Evolutionary conservation across 2,797 vertebrate genomes (phyloP).

Genomic region (Emys orbicularis): DNA sequence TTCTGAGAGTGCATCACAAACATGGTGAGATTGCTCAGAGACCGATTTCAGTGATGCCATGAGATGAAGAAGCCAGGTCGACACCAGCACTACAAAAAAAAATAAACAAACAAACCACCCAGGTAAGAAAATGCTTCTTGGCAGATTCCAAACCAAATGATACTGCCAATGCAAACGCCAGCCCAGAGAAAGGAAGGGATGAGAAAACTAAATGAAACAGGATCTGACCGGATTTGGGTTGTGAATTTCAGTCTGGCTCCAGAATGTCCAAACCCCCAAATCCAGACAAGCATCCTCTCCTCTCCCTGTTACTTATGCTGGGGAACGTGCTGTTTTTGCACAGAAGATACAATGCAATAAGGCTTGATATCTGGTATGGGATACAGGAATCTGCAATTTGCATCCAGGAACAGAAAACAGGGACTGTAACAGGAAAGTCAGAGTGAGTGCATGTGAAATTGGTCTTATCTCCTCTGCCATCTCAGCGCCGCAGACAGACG

Average conservation of each 20-base stretch:
- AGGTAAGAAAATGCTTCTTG: neutral
- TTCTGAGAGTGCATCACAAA: neutral
- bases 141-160: neutral
- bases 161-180: neutral
- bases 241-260: neutral
- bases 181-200: rapidly evolving
- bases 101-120: neutral
- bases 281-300: neutral
- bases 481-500: neutral
- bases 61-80: neutral
- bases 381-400: rapidly evolving
- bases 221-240: neutral
- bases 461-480: rapidly evolving
- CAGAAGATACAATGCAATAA: rapidly evolving
- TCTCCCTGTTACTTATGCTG: rapidly evolving
- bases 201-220: rapidly evolving
- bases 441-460: rapidly evolving
- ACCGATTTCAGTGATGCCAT: neutral
- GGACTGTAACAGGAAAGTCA: neutral
- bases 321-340: rapidly evolving
- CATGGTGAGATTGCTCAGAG: neutral
- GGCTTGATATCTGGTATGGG: rapidly evolving
- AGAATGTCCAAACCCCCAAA: rapidly evolving
- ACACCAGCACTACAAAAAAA: neutral
- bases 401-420: neutral